Conservation (phyloP, 2,113 vertebrate species). For the Callipepla squamata region DNA sequence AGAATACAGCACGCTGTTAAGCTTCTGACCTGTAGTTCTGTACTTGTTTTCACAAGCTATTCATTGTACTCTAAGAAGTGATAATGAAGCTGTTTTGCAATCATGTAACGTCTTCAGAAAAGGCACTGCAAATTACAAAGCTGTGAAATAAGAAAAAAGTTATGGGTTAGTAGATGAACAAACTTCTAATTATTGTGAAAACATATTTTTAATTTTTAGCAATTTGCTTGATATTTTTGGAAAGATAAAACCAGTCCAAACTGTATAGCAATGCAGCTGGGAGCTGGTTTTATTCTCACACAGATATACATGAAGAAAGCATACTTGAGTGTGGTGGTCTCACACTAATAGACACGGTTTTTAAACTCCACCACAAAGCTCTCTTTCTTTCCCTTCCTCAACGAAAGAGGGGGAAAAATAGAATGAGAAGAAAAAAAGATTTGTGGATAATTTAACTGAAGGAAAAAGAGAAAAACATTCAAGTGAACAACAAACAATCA, state of each 20-base stretch:
- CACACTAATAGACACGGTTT: background rate
- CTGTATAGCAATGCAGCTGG: background rate
- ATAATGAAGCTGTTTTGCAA: background rate
- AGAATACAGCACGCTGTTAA: background rate
- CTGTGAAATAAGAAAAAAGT: background rate
- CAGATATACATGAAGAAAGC: background rate
- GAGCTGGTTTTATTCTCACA: background rate
- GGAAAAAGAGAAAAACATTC: background rate
- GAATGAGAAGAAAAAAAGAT: background rate
- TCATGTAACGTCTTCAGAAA: background rate
- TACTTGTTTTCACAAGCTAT: background rate
- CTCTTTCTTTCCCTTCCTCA: background rate
- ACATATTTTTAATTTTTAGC: background rate
- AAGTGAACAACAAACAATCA: background rate
- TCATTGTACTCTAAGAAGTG: background rate
- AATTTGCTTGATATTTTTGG: background rate
- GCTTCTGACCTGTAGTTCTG: background rate
- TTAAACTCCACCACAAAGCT: background rate
- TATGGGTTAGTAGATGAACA: background rate
- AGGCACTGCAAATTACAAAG: background rate
- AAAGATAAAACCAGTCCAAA: background rate
- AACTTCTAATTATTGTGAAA: background rate
- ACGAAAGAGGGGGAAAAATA: background rate
- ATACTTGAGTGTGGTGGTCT: background rate
- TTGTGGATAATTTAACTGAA: background rate